These are phyloP conservation scores for Rhynchonycteris naso DNA, from an alignment of 2,797 vertebrate species.

Conservation along the genomic window DNA sequence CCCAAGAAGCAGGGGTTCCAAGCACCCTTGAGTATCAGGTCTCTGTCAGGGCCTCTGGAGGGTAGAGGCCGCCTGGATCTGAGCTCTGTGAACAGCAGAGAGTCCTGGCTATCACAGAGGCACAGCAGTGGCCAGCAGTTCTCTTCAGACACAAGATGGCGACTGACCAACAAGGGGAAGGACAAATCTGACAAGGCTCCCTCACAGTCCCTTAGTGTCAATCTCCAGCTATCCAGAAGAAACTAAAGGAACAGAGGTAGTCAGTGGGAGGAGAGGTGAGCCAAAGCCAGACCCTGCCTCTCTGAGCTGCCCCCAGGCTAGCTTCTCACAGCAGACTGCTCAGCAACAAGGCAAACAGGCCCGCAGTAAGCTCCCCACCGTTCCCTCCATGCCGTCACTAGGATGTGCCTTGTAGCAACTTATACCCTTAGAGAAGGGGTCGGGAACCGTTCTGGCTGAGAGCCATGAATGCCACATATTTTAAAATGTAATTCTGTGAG, in stretches of 20 bases:
- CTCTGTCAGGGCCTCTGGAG: neutral
- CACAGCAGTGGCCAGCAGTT: neutral
- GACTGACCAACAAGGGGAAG: constrained; percentile 34
- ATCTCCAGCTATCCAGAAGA: neutral
- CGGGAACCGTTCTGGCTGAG: no score
- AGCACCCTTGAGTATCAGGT: neutral
- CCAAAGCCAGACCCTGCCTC: neutral
- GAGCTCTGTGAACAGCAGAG: neutral
- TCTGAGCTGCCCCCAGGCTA: neutral
- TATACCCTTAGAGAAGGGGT: neutral
- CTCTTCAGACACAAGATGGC: constrained; percentile 43
- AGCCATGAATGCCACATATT: no score
- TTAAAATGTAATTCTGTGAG: no score
- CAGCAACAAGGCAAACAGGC: neutral
- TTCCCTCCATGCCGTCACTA: neutral
- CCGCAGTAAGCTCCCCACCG: neutral
- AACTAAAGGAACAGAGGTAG: neutral
- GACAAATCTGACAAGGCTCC: constrained; percentile 4
- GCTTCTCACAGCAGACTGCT: neutral
- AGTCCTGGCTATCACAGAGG: neutral
- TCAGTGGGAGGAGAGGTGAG: neutral
- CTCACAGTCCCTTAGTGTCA: neutral
- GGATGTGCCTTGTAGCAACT: neutral
- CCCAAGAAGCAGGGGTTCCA: neutral
- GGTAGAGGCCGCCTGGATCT: neutral